Evolutionary conservation across 23 tunicate species (phyloP).

Genomic region (Halocynthia aurantium): DNA sequence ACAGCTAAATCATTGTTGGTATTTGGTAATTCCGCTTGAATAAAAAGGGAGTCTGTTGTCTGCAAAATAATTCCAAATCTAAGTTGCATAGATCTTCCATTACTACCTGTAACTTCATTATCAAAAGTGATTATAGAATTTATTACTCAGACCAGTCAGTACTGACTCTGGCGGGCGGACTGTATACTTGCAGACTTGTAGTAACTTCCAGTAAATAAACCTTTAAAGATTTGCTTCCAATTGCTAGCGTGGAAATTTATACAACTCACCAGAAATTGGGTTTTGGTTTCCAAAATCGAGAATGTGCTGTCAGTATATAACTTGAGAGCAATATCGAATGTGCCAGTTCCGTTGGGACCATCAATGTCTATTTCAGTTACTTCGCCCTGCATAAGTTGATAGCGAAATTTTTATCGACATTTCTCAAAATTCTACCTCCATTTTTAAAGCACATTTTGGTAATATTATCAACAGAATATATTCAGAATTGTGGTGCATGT

Average conservation of each 20-base stretch:
- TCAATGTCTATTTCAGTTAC: conserved; percentile 21
- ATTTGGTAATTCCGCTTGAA: conserved; percentile 38
- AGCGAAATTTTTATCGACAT: neutral
- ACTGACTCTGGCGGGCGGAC: no score
- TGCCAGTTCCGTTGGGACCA: conserved; percentile 44
- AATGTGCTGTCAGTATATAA: conserved; percentile 28
- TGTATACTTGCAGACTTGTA: no score
- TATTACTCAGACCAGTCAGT: no score
- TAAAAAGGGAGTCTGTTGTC: neutral
- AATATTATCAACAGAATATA: no score
- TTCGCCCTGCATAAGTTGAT: conserved; percentile 27
- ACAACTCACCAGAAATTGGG: neutral
- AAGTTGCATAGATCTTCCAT: no score
- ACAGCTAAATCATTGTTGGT: conserved; percentile 28
- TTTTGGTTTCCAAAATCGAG: neutral
- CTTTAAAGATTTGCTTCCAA: no score
- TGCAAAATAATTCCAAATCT: neutral
- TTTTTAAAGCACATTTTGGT: no score
- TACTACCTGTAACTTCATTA: no score
- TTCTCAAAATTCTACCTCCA: neutral
- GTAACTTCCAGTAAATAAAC: no score
- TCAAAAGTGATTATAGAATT: no score
- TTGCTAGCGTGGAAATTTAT: no score
- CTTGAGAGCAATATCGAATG: conserved; percentile 48
- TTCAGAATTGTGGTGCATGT: no score